phyloP scores from a whole-genome alignment of 2,113 vertebrate species.

The Bos taurus region ARS-UCD2.0 NC_037332.1:85607501-85608000 shows the following conservation, averaged over 20 bases:
- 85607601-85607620: constrained; percentile 74
- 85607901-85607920: constrained; percentile 77
- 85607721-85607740: constrained; percentile 84
- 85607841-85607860: constrained; percentile 84
- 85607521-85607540: constrained; percentile 38
- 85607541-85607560: constrained; percentile 15
- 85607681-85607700: constrained; percentile 86
- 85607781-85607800: constrained; percentile 86
- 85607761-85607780: constrained; percentile 84
- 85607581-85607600: constrained; percentile 79
- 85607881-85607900: constrained; percentile 80
- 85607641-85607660: constrained; percentile 78
- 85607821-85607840: constrained; percentile 89
- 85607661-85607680: constrained; percentile 74
- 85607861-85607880: constrained; percentile 76
- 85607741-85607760: constrained; percentile 85
- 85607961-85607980: constrained; percentile 70
- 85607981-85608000: constrained; percentile 54
- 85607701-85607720: constrained; percentile 84
- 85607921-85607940: constrained; percentile 75
- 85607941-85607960: constrained; percentile 75
- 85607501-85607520: constrained; percentile 56
- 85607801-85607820: constrained; percentile 86
- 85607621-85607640: constrained; percentile 79
- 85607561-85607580: constrained; percentile 71